phyloP scores from a whole-genome alignment of 2,113 vertebrate genomes.

The Ptilorrhoa leucosticta region DNA sequence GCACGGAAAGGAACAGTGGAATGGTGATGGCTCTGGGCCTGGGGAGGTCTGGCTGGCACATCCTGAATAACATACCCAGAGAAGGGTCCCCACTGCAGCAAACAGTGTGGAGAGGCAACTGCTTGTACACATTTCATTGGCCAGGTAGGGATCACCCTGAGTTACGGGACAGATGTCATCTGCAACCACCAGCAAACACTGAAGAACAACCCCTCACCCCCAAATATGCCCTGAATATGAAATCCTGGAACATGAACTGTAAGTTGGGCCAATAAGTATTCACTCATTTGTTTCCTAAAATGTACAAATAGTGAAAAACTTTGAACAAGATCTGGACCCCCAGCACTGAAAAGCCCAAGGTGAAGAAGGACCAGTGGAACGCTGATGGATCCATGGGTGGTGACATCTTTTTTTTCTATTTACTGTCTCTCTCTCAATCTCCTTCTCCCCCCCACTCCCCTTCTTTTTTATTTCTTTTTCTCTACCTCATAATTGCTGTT shows the following conservation, averaged over 20 bases:
- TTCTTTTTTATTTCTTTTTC: not conserved
- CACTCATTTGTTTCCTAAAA: not conserved
- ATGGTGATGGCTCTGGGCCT: not conserved
- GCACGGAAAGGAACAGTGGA: not conserved
- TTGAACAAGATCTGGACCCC: not conserved
- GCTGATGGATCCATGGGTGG: not conserved
- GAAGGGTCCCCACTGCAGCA: not conserved
- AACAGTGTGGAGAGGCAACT: not conserved
- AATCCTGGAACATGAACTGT: not conserved
- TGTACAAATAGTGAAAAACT: not conserved
- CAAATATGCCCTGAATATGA: rapidly evolving
- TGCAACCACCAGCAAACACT: not conserved
- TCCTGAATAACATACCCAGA: not conserved
- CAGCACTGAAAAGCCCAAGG: not conserved
- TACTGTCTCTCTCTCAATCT: not conserved
- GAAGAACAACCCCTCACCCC: not conserved
- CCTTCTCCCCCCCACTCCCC: rapidly evolving
- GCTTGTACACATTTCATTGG: not conserved
- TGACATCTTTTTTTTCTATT: not conserved
- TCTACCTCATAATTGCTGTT: not conserved
- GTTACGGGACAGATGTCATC: not conserved
- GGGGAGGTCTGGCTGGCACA: not conserved
- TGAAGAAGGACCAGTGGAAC: not conserved
- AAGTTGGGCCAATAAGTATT: not conserved
- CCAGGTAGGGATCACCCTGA: not conserved